These are phyloP conservation scores for Sander lucioperca DNA, from an alignment of 2,113 vertebrate genomes.

Conservation along the genomic window DNA sequence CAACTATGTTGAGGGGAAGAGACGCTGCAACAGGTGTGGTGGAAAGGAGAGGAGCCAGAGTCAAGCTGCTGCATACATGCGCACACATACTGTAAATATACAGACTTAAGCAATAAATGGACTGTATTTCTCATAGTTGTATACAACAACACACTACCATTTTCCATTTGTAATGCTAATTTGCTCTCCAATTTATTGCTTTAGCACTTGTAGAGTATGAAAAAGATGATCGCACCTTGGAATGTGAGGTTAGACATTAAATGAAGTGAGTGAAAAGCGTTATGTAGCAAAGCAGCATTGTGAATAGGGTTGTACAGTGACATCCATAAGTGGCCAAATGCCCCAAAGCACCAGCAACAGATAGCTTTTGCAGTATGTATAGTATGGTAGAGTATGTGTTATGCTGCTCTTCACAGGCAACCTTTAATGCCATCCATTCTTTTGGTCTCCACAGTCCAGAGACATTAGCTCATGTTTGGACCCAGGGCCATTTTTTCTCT, in stretches of 20 bases:
- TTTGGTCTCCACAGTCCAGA: constrained; percentile 15
- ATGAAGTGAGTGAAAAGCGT: constrained; percentile 23
- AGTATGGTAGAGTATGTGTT: constrained; percentile 13
- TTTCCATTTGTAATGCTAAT: not conserved
- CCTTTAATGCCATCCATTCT: constrained; percentile 43
- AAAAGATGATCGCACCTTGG: not conserved
- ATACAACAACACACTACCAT: not conserved
- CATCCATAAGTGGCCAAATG: constrained; percentile 48
- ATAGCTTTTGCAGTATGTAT: constrained; percentile 19
- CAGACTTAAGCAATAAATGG: not conserved
- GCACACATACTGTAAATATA: constrained; percentile 36
- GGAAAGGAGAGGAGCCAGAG: constrained; percentile 44
- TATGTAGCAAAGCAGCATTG: constrained; percentile 52
- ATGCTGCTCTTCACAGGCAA: constrained; percentile 4
- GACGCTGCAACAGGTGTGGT: constrained; percentile 70
- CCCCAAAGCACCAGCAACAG: constrained; percentile 42
- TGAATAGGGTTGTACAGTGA: not conserved
- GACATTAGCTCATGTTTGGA: constrained; percentile 8
- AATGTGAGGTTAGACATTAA: constrained; percentile 12
- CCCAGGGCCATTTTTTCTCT: not conserved
- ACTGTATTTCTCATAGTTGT: not conserved
- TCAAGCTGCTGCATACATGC: constrained; percentile 34
- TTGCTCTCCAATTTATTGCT: not conserved
- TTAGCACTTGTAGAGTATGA: not conserved
- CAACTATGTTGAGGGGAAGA: constrained; percentile 50